Base-by-base conservation (phyloP, 35 echinoderm and acorn worm species). In the Diadema setosum region DNA sequence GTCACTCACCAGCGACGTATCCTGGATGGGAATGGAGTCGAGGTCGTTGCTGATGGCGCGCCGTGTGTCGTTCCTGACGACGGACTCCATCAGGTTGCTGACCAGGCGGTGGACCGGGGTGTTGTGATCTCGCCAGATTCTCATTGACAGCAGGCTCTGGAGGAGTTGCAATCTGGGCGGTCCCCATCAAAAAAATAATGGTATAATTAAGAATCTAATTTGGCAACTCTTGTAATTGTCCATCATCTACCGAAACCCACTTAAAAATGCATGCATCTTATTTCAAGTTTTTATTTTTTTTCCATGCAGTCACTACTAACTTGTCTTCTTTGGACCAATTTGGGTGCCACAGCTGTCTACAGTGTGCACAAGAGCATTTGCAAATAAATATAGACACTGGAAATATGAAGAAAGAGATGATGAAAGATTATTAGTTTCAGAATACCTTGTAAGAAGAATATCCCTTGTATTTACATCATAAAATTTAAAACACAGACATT, bases 1-100 rank as follows among this genome's bases (percentile, higher is more conserved):
- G n/a, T n/a, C 20, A 60, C 92, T 90, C 64, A 94, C 92, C 82
- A 94, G 42, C 12, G 92, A 88, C 65, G 82, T 87, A 46, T 90
- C 82, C 39, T 82, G 55, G 24, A 90, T 50, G 4, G 92, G 92
- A 52, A 94, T 42, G 12, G 82, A 64, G 39, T 94, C 82, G 24
- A 94, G 56, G 30, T 90, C 88, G 7, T 83, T 87, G 12, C 56
- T 57, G 60, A 94, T 58, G 65, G 81, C 76, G 39, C 80, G 84
- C 42, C 69, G 55, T 21, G 92, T 94, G 44, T 94, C 81, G 14
- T 81, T 61, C 1, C 42, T 55, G 32, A 94, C 83, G 5, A 76
- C 50, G 14, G 81, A 45, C 17, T 82, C 82, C 44, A 87, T 39
- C 5, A 50, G 27, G n/a, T 81, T 69, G 41, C 70, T 81, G 44